phyloP scores from a whole-genome alignment of 1,140 invertebrate species.

The Aphaenogaster ashmeadi region DNA sequence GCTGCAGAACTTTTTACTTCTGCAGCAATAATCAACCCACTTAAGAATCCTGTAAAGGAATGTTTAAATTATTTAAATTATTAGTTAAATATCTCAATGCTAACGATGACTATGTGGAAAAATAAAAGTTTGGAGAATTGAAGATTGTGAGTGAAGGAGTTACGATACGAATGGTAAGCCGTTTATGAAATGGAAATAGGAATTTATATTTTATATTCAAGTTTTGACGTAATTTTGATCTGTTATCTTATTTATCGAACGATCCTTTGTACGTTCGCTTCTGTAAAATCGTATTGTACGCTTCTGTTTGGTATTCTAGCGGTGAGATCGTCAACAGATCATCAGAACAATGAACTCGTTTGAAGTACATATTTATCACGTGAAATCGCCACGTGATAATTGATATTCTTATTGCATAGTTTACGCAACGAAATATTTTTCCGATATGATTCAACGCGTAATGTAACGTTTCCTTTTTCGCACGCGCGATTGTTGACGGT shows the following conservation, averaged over 20 bases:
- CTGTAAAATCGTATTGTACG: constrained; percentile 42
- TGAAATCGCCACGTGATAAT: neutral
- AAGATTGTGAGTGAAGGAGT: neutral
- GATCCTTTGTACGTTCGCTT: constrained; percentile 26
- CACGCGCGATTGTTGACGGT: constrained; percentile 51
- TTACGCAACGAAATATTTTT: constrained; percentile 2
- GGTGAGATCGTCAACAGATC: constrained; percentile 52
- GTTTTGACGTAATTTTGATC: constrained; percentile 6
- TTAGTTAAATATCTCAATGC: neutral
- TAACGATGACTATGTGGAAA: neutral
- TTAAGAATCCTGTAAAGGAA: no score
- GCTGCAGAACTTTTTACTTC: no score
- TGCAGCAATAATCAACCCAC: no score
- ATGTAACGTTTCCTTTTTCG: neutral
- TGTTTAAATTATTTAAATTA: no score
- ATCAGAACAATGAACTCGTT: neutral
- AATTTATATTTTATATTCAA: neutral
- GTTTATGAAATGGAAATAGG: neutral
- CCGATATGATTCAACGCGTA: neutral
- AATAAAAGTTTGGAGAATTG: neutral
- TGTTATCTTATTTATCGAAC: neutral
- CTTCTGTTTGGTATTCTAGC: constrained; percentile 55
- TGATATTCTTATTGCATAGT: constrained; percentile 5
- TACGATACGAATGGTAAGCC: neutral
- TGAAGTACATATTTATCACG: neutral